These are phyloP conservation scores for Gallinago stenura DNA, from an alignment of 2,797 vertebrate species.

Conservation along the genomic window DNA sequence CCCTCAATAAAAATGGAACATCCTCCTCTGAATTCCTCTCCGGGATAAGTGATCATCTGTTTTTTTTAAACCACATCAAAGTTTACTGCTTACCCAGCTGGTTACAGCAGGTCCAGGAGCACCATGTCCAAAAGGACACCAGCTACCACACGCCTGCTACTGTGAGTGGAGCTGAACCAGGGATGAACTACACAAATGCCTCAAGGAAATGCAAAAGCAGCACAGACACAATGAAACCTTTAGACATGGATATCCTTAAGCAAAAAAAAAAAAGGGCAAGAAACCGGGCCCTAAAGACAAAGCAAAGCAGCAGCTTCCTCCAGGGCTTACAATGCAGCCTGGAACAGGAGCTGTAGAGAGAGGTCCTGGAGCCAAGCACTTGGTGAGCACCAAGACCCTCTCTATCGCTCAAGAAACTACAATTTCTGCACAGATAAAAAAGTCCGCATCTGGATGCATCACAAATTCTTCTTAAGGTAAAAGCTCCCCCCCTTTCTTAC, in stretches of 20 bases:
- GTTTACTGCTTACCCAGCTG: background rate
- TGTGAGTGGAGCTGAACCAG: background rate
- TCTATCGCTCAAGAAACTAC: background rate
- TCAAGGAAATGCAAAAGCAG: background rate
- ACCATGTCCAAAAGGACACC: background rate
- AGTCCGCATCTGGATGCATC: background rate
- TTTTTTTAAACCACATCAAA: background rate
- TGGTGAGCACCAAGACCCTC: fast-evolving
- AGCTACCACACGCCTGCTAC: background rate
- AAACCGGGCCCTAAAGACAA: background rate
- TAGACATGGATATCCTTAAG: background rate
- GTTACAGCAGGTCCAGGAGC: background rate
- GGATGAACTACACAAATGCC: background rate
- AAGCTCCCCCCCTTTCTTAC: background rate
- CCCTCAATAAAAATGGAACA: background rate
- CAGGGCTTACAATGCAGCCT: background rate
- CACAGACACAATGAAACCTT: background rate
- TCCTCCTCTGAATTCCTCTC: background rate
- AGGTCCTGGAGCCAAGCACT: background rate
- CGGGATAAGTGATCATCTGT: background rate
- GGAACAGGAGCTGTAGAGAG: background rate
- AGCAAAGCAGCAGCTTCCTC: background rate
- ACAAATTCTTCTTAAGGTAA: background rate
- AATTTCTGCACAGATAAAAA: background rate
- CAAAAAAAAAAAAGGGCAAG: background rate